These are phyloP conservation scores for Scomberomorus guttatus DNA, from an alignment of 2,797 vertebrate species.

Conservation along the genomic window DNA sequence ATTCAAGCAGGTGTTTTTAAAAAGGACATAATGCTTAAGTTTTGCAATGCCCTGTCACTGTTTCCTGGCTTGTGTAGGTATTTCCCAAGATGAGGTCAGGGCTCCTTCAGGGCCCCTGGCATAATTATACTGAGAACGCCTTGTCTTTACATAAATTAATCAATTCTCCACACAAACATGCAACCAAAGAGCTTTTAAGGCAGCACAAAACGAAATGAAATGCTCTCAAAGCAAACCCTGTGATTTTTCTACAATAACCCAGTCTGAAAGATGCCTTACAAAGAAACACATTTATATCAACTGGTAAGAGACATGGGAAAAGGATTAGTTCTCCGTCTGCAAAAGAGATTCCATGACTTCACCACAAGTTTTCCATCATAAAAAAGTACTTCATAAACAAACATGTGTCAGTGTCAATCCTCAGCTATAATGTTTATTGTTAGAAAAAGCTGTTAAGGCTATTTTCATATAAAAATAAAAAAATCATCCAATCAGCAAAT, in stretches of 20 bases:
- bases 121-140: conserved; percentile 66
- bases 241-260: conserved; percentile 16
- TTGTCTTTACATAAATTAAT: conserved; percentile 60
- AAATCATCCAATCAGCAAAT: background rate
- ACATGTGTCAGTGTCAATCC: conserved; percentile 1
- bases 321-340: conserved; percentile 14
- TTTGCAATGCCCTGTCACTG: conserved; percentile 67
- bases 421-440: background rate
- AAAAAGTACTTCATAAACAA: conserved; percentile 25
- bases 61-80: conserved; percentile 79
- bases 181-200: conserved; percentile 22
- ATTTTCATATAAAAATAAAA: background rate
- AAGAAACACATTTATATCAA: conserved; percentile 17
- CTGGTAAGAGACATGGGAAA: conserved; percentile 36
- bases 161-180: conserved; percentile 50
- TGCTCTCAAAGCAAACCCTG: conserved; percentile 11
- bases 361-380: conserved; percentile 30
- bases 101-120: conserved; percentile 59
- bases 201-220: conserved; percentile 7
- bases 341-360: conserved; percentile 41
- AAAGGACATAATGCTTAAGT: conserved; percentile 67
- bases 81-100: conserved; percentile 81
- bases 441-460: background rate
- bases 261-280: conserved; percentile 2
- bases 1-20: conserved; percentile 58